These are phyloP conservation scores for Archocentrus centrarchus DNA, from an alignment of 2,113 vertebrate genomes.

Conservation along the genomic window DNA sequence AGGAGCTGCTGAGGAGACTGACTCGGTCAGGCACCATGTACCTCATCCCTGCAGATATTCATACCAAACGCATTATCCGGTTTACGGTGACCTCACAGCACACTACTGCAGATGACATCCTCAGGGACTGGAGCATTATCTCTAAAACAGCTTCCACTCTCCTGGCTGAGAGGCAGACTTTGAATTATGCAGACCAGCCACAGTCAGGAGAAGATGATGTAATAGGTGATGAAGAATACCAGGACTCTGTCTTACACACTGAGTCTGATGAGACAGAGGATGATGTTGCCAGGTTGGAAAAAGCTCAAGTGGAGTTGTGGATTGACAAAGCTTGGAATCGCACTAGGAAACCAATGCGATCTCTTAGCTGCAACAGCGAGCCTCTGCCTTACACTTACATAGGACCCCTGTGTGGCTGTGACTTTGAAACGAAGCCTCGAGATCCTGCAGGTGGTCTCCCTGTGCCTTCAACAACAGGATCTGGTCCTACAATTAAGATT, in stretches of 20 bases:
- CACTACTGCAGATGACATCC: constrained; percentile 89
- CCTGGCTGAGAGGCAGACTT: constrained; percentile 62
- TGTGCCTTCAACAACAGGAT: constrained; percentile 22
- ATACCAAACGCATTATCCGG: constrained; percentile 90
- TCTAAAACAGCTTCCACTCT: constrained; percentile 80
- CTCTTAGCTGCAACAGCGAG: constrained; percentile 91
- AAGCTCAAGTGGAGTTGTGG: constrained; percentile 79
- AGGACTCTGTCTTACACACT: constrained; percentile 16
- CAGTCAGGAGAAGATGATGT: constrained; percentile 13
- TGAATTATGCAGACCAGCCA: constrained; percentile 2
- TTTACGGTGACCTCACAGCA: constrained; percentile 95
- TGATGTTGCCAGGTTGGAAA: constrained; percentile 32
- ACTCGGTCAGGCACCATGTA: constrained; percentile 89
- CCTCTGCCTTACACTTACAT: constrained; percentile 67
- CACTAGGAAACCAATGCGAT: constrained; percentile 85
- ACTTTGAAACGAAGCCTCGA: constrained; percentile 42
- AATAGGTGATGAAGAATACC: constrained; percentile 8
- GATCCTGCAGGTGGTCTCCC: constrained; percentile 47
- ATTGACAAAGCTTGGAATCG: constrained; percentile 83
- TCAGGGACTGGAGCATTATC: constrained; percentile 91
- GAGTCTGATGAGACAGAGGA: constrained; percentile 25
- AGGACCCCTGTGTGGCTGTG: constrained; percentile 5
- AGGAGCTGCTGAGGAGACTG: constrained; percentile 89
- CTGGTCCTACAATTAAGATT: constrained; percentile 76
- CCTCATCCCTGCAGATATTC: constrained; percentile 90